Evolutionary conservation across 92 coral and sea anemone genomes (phyloP).

Genomic region (Zoanthus solanderi): DNA sequence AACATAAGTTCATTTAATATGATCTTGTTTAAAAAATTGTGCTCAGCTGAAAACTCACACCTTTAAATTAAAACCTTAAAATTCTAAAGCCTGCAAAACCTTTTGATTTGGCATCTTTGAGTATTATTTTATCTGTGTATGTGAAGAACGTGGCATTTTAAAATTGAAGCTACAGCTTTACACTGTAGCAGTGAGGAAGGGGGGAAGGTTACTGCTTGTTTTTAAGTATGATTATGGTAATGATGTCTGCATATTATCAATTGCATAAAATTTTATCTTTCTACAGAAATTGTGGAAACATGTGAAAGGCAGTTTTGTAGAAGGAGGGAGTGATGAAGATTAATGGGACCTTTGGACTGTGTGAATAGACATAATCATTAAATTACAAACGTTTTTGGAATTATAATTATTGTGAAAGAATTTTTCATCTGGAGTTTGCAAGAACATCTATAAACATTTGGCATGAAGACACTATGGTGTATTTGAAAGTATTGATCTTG

Average conservation of each 20-base stretch:
- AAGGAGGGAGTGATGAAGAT: constrained; percentile 36
- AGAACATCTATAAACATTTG: not conserved
- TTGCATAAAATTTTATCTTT: not conserved
- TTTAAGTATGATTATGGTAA: too few species aligned
- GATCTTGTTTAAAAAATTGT: too few species aligned
- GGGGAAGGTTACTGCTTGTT: too few species aligned
- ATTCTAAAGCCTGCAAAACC: too few species aligned
- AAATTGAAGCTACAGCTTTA: too few species aligned
- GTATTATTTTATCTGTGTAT: too few species aligned
- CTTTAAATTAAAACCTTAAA: too few species aligned
- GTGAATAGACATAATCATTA: constrained; percentile 13
- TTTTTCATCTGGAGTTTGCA: not conserved
- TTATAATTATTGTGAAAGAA: not conserved
- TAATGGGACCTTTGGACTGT: constrained; percentile 17
- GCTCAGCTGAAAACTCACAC: too few species aligned
- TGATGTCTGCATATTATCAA: not conserved
- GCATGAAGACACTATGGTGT: not conserved
- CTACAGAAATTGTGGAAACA: constrained; percentile 45
- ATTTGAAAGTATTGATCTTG: not conserved
- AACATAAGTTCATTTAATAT: too few species aligned
- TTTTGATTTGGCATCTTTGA: too few species aligned
- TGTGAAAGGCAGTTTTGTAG: constrained; percentile 21
- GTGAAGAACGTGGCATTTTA: too few species aligned
- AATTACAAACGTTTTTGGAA: constrained; percentile 15
- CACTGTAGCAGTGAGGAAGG: too few species aligned